phyloP scores from a whole-genome alignment of 2,113 vertebrate species.

The Galemys pyrenaicus region DNA sequence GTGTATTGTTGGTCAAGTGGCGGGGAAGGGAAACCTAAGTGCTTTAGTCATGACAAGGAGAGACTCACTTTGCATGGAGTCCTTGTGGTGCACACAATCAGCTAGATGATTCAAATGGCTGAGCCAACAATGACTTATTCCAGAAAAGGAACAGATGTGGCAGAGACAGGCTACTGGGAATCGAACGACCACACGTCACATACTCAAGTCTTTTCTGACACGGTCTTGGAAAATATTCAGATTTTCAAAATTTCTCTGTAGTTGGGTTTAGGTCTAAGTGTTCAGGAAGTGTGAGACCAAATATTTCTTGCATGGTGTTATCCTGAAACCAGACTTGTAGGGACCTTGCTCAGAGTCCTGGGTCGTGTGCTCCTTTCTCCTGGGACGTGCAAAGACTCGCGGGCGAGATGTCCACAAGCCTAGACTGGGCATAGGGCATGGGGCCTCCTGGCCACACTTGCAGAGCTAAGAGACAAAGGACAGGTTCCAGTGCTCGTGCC shows the following conservation, averaged over 20 bases:
- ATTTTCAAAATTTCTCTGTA: slow-evolving; percentile 30
- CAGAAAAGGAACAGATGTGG: background rate
- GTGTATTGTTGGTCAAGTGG: slow-evolving; percentile 32
- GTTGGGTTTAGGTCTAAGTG: background rate
- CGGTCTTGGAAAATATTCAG: background rate
- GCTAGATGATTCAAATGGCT: slow-evolving; percentile 37
- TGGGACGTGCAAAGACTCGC: background rate
- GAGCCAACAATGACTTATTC: slow-evolving; percentile 34
- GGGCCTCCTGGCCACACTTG: background rate
- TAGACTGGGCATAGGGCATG: background rate
- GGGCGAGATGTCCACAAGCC: background rate
- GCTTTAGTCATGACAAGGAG: slow-evolving; percentile 47
- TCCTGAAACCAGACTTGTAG: background rate
- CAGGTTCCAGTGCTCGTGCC: background rate
- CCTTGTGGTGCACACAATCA: background rate
- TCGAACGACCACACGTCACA: background rate
- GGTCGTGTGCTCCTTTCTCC: background rate
- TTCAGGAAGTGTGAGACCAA: background rate
- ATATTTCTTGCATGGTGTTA: background rate
- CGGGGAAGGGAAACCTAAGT: slow-evolving; percentile 41
- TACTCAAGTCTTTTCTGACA: background rate
- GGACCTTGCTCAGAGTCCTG: background rate
- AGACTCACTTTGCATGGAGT: background rate
- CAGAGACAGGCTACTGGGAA: slow-evolving; percentile 15
- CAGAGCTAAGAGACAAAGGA: background rate